These are phyloP conservation scores for Heliothis subflexa DNA, from an alignment of 1,140 invertebrate genomes.

Conservation along the genomic window DNA sequence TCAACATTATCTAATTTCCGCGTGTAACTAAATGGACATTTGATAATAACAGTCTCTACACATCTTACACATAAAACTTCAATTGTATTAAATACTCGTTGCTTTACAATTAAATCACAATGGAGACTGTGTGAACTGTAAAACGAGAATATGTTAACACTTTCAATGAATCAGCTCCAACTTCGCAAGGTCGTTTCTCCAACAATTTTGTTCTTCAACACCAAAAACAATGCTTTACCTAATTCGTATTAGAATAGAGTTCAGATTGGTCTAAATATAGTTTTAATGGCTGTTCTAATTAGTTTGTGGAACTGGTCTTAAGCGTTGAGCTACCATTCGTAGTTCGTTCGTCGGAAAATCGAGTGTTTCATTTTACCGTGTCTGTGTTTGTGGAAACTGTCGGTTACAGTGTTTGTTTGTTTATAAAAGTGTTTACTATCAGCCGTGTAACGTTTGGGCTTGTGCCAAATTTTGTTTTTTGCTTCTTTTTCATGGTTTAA, in stretches of 20 bases:
- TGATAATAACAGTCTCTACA: slow-evolving; percentile 30
- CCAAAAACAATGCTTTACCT: background rate
- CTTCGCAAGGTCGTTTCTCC: slow-evolving; percentile 54
- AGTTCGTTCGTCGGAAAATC: slow-evolving; percentile 43
- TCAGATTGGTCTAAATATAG: slow-evolving; percentile 33
- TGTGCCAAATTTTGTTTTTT: slow-evolving; percentile 4
- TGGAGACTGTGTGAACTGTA: slow-evolving; percentile 53
- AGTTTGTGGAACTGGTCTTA: slow-evolving; percentile 24
- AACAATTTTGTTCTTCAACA: slow-evolving; percentile 18
- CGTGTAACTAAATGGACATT: slow-evolving; percentile 19
- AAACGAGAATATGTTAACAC: slow-evolving; percentile 50
- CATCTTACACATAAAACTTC: slow-evolving; percentile 36
- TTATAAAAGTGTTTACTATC: slow-evolving; percentile 12
- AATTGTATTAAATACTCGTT: slow-evolving; percentile 38
- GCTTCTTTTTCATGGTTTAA: slow-evolving; percentile 2
- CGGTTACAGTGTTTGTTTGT: slow-evolving; percentile 1
- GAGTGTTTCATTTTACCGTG: slow-evolving; percentile 35
- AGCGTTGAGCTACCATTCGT: slow-evolving; percentile 43
- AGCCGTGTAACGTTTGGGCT: background rate
- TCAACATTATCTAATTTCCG: slow-evolving; percentile 4
- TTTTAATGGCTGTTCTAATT: background rate
- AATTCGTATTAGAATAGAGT: slow-evolving; percentile 38
- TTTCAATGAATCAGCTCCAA: slow-evolving; percentile 54
- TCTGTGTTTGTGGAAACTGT: slow-evolving; percentile 13
- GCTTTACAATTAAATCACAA: slow-evolving; percentile 55